These are phyloP conservation scores for Anguilla pacifica DNA, from an alignment of 2,797 vertebrate species.

Conservation along the genomic window DNA sequence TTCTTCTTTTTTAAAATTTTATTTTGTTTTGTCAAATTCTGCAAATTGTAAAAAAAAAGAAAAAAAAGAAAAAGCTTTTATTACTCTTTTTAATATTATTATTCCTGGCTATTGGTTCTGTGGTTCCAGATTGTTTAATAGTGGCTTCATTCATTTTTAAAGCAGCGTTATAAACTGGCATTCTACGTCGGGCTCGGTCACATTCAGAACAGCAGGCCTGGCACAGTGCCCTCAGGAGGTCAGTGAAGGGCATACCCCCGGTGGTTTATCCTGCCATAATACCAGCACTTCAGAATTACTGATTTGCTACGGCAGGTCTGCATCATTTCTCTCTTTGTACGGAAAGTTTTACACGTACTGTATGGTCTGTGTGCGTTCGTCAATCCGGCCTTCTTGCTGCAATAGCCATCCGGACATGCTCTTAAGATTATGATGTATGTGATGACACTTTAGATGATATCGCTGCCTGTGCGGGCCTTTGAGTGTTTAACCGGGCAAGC, in stretches of 20 bases:
- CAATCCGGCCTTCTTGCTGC: not conserved
- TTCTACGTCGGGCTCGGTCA: not conserved
- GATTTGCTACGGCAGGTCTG: not conserved
- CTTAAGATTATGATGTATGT: constrained; percentile 15
- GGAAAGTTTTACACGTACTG: not conserved
- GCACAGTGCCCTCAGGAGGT: not conserved
- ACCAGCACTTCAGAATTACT: not conserved
- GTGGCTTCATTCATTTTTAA: not conserved
- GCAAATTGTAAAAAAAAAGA: not conserved
- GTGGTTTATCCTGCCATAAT: not conserved
- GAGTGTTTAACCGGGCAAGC: constrained; percentile 12
- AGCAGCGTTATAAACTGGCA: not conserved
- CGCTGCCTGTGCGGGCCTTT: constrained; percentile 4
- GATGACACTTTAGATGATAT: constrained; percentile 15
- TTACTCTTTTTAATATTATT: not conserved
- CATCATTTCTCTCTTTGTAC: not conserved
- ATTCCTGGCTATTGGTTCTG: not conserved
- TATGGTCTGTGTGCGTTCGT: not conserved
- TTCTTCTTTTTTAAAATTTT: not conserved
- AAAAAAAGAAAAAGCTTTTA: not conserved
- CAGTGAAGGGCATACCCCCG: not conserved
- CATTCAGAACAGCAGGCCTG: not conserved
- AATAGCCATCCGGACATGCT: not conserved
- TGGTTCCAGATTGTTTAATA: not conserved
- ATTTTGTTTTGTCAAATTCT: not conserved